Percentiles rank a stretch among this genome's conserved stretches.
Evolutionary conservation across 2,797 vertebrate species (phyloP).

Genomic region (Meriones psammophilus): DNA sequence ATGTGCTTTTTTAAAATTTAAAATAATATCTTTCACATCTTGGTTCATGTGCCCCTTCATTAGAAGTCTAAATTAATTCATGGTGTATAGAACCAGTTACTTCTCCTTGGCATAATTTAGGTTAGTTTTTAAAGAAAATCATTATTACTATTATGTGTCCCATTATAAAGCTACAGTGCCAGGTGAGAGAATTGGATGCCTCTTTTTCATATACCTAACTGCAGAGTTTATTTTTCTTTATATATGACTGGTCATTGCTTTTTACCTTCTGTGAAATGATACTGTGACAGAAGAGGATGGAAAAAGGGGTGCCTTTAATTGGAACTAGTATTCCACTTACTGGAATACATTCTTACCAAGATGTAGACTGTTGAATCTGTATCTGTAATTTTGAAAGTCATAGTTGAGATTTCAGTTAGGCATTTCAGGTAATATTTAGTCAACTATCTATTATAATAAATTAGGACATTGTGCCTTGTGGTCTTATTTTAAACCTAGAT

Average conservation of each 20-base stretch:
- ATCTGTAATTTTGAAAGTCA: constrained; percentile 39
- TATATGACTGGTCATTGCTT: constrained; percentile 35
- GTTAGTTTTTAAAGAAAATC: constrained; percentile 42
- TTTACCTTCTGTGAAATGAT: constrained; percentile 63
- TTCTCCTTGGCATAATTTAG: constrained; percentile 33
- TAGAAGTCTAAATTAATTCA: constrained; percentile 29
- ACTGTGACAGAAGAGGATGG: not conserved
- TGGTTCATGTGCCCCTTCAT: constrained; percentile 11
- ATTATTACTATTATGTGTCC: constrained; percentile 46
- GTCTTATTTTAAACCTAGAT: not conserved
- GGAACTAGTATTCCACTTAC: constrained; percentile 16
- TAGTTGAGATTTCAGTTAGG: constrained; percentile 39
- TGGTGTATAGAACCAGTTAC: constrained; percentile 2
- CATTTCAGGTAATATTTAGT: constrained; percentile 49
- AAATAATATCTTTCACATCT: constrained; percentile 39
- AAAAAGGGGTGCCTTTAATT: constrained; percentile 32
- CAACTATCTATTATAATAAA: constrained; percentile 23
- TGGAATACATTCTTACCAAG: constrained; percentile 47
- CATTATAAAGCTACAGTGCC: not conserved
- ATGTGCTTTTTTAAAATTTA: not conserved
- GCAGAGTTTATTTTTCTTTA: constrained; percentile 55
- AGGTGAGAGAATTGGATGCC: not conserved
- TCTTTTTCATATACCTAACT: constrained; percentile 49
- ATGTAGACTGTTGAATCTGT: not conserved
- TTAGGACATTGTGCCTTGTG: not conserved